Base-by-base conservation (phyloP, 2,888 invertebrate species). In the Antheraea yamamai region DNA sequence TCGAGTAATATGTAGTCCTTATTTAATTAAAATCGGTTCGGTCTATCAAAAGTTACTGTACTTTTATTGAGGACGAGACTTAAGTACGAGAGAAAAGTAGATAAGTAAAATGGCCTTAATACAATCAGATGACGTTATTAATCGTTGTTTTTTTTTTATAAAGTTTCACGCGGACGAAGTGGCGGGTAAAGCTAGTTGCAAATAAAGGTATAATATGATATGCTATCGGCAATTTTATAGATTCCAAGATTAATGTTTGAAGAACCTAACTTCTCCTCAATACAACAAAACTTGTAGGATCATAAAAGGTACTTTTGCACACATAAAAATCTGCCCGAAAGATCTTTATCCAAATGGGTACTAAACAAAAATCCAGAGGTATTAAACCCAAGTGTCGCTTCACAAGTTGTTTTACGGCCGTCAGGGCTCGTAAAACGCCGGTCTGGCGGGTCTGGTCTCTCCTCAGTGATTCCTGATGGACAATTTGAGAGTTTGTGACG, bases 391-490 rank as follows among this genome's bases (percentile, higher is more conserved):
- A 89, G 91, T 90, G 92, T 89, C 91, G 91, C 72, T 92, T 93
- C 87, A 85, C 90, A 87, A 89, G 89, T 89, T 90, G 92, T 93
- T 92, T 92, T 91, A 92, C 90, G 89, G 88, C 86, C 83, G 84
- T 86, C 87, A 85, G 86, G 87, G 89, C 82, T 90, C 90, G 91
- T 93, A 93, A 93, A 93, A 88, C 90, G 86, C 84, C 72, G 68
- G 75, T 39, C 71, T 47, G 64, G 86, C 84, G 52, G 68, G 75
- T 39, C 71, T 47, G 64, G 52, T 26, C 68, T 66, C 66, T 75
- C 86, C 87, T 88, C 92, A 90, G 89, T 92, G 92, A 92, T 92
- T 91, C 91, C 90, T 93, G 94, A 94, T 94, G 93, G 94, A 92
- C 94, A 92, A 91, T 94, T 94, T 91, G 92, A 89, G 93, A 92